Conservation (phyloP, 2,113 vertebrate species). For the Ammodytes marinus region DNA sequence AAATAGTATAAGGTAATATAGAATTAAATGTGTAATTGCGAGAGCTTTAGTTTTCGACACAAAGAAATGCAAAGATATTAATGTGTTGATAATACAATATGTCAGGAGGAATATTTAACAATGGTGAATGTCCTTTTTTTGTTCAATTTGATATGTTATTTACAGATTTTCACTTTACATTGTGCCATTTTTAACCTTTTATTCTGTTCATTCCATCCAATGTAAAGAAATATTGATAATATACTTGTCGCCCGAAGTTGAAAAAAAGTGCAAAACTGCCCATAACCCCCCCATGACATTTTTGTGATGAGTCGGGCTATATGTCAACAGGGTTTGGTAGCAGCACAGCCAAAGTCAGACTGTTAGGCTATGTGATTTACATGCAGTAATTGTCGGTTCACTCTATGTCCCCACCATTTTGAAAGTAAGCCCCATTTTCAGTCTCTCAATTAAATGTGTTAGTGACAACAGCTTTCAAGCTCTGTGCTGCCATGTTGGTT, state of each 20-base stretch:
- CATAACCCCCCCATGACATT: conserved; percentile 43
- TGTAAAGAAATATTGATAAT: conserved; percentile 53
- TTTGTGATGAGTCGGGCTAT: conserved; percentile 38
- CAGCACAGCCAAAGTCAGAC: conserved; percentile 61
- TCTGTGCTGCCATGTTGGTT: conserved; percentile 65
- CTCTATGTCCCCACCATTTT: conserved; percentile 24
- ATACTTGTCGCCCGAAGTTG: conserved; percentile 30
- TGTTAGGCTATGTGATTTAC: conserved; percentile 53
- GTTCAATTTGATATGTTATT: conserved; percentile 81
- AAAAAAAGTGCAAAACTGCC: conserved; percentile 30
- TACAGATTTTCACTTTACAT: conserved; percentile 70
- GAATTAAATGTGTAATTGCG: conserved; percentile 90
- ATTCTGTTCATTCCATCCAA: conserved; percentile 56
- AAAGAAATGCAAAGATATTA: conserved; percentile 89
- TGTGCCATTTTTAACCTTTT: conserved; percentile 57
- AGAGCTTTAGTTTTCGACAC: conserved; percentile 97
- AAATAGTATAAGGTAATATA: conserved; percentile 84
- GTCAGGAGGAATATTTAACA: conserved; percentile 94
- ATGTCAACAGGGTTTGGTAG: conserved; percentile 55
- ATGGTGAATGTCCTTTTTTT: conserved; percentile 82
- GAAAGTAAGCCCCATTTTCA: conserved; percentile 26
- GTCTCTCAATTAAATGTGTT: conserved; percentile 24
- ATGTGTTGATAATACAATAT: conserved; percentile 96
- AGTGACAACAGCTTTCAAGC: conserved; percentile 52
- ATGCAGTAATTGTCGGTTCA: conserved; percentile 19